A percentile compares a stretch with the other conserved stretches of the same genome.
Conservation (phyloP, 2,113 vertebrate genomes). For the Conger conger region DNA sequence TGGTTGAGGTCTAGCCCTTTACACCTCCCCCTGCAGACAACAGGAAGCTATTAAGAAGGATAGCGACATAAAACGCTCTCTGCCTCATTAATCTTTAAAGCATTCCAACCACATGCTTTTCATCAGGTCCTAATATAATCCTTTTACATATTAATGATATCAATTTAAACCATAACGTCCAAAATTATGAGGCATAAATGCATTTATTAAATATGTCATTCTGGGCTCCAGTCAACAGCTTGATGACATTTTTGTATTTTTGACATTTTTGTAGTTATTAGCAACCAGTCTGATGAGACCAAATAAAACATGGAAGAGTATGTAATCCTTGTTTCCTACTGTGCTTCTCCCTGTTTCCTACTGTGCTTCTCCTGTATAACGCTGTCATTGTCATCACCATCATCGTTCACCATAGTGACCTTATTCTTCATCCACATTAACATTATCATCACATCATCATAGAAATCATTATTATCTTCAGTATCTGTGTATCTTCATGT, state of each 20-base stretch:
- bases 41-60: constrained; percentile 1
- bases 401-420: background rate
- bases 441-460: background rate
- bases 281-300: background rate
- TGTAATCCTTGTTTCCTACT: background rate
- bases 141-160: constrained; percentile 15
- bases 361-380: background rate
- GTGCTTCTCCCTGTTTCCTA: background rate
- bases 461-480: background rate
- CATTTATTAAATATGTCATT: background rate
- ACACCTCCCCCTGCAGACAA: background rate
- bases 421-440: background rate
- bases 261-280: background rate
- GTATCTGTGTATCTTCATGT: background rate
- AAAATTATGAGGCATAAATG: background rate
- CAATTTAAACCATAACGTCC: background rate
- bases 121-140: background rate
- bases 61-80: constrained; percentile 15
- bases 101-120: background rate
- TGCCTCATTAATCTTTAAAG: constrained; percentile 9
- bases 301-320: background rate
- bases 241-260: background rate
- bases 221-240: background rate
- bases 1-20: background rate
- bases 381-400: too few relatives aligned